Percentiles rank a stretch among this genome's conserved stretches.
These are phyloP conservation scores for Halcyon malimbica DNA, from an alignment of 2,113 vertebrate species.

Conservation along the genomic window DNA sequence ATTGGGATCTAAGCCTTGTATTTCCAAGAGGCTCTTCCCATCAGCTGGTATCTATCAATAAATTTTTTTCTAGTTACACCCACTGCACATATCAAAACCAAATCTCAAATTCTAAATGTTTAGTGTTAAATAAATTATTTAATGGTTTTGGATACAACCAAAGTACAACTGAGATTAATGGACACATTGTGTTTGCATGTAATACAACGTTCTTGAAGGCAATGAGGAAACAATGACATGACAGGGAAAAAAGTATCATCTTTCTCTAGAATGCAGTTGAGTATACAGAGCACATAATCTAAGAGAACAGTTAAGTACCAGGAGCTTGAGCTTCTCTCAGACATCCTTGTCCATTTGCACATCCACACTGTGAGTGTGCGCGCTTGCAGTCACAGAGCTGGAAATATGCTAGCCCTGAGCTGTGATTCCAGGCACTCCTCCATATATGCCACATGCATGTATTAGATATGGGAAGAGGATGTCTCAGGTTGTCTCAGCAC, in stretches of 20 bases:
- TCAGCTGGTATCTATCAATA: constrained; percentile 81
- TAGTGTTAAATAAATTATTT: not conserved
- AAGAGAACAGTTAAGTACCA: not conserved
- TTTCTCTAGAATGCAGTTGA: not conserved
- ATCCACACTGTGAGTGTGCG: not conserved
- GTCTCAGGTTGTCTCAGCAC: not conserved
- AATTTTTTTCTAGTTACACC: not conserved
- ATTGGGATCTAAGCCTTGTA: constrained; percentile 85
- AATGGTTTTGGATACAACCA: not conserved
- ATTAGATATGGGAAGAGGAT: not conserved
- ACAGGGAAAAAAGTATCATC: rapidly evolving
- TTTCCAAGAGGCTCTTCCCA: constrained; percentile 80
- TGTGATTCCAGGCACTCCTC: not conserved
- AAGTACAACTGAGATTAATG: not conserved
- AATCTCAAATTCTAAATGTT: not conserved
- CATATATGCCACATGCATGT: not conserved
- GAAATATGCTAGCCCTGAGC: not conserved
- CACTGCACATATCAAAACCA: not conserved
- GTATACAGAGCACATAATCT: not conserved
- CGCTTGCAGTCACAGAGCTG: not conserved
- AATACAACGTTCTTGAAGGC: not conserved
- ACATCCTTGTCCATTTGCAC: not conserved
- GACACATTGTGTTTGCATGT: not conserved
- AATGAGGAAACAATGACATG: not conserved
- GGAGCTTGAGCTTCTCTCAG: not conserved